Percentiles rank a stretch among this genome's conserved stretches.
phyloP scores from a whole-genome alignment of 2,888 invertebrate genomes.

The Polia nebulosa region DNA sequence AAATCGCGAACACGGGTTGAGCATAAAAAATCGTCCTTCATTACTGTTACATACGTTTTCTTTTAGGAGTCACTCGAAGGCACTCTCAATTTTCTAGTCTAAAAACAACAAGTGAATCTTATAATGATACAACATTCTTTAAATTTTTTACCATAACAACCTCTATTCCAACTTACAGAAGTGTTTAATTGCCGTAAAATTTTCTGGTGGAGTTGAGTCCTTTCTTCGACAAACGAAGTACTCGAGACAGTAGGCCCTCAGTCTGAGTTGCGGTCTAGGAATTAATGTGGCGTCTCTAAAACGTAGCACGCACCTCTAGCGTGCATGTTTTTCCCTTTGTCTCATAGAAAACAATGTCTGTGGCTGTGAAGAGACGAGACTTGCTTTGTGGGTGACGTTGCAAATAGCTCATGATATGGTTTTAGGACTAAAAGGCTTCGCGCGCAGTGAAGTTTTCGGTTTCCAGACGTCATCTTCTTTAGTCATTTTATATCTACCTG shows the following conservation, averaged over 20 bases:
- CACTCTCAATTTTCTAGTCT: conserved; percentile 76
- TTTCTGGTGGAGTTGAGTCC: conserved; percentile 16
- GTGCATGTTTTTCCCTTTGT: conserved; percentile 78
- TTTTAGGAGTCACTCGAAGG: conserved; percentile 73
- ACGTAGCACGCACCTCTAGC: conserved; percentile 81
- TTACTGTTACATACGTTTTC: conserved; percentile 69
- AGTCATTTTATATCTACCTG: background rate
- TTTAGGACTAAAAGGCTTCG: conserved; percentile 46
- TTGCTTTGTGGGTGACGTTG: conserved; percentile 56
- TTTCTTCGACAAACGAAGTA: conserved; percentile 43
- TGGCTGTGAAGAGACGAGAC: conserved; percentile 69
- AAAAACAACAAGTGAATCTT: conserved; percentile 74
- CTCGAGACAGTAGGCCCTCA: conserved; percentile 87
- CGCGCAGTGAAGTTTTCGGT: background rate
- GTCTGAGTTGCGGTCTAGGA: conserved; percentile 83
- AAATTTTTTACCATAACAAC: conserved; percentile 4
- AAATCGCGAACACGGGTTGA: conserved; percentile 33
- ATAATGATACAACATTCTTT: conserved; percentile 67
- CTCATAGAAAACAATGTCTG: conserved; percentile 71
- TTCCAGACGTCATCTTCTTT: background rate
- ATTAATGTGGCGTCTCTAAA: conserved; percentile 88
- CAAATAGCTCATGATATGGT: conserved; percentile 57
- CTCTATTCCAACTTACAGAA: background rate
- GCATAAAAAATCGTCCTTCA: conserved; percentile 64
- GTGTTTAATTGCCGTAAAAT: conserved; percentile 6